phyloP scores from a whole-genome alignment of 1,140 invertebrate genomes.

The Sinella curviseta region DNA sequence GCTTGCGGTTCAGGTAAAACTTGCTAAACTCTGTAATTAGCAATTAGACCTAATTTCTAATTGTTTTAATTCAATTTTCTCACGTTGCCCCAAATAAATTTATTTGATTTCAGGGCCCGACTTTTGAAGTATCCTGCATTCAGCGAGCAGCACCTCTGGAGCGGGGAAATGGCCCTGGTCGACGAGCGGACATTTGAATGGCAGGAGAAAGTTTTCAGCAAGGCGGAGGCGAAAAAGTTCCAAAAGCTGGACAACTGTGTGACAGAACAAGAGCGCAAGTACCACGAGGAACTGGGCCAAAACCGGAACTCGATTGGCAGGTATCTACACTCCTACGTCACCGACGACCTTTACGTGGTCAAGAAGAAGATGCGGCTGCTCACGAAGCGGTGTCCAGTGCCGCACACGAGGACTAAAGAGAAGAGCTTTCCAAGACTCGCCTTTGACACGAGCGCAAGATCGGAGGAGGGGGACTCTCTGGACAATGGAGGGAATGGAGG shows the following conservation, averaged over 20 bases:
- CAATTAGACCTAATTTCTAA: too few species aligned
- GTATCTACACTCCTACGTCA: not conserved
- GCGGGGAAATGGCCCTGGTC: constrained; percentile 2
- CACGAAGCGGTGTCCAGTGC: not conserved
- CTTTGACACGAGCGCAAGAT: too few species aligned
- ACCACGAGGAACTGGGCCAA: not conserved
- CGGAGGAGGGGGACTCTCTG: too few species aligned
- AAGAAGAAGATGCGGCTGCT: not conserved
- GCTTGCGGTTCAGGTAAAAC: constrained; percentile 7
- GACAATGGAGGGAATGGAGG: not conserved
- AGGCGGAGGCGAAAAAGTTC: not conserved
- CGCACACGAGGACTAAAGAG: not conserved
- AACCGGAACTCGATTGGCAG: not conserved
- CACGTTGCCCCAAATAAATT: not conserved
- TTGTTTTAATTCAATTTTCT: too few species aligned
- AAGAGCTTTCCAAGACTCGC: too few species aligned
- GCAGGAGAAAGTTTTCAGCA: constrained; percentile 33
- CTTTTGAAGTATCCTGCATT: constrained; percentile 30
- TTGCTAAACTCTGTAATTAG: not conserved
- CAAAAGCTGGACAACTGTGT: not conserved
- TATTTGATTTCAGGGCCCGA: not conserved
- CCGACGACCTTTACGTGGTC: not conserved
- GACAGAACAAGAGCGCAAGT: not conserved
- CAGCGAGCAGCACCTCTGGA: not conserved
- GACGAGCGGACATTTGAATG: constrained; percentile 25